Conservation (phyloP, 2,797 vertebrate species). For the Steatocranus sp. region DNA sequence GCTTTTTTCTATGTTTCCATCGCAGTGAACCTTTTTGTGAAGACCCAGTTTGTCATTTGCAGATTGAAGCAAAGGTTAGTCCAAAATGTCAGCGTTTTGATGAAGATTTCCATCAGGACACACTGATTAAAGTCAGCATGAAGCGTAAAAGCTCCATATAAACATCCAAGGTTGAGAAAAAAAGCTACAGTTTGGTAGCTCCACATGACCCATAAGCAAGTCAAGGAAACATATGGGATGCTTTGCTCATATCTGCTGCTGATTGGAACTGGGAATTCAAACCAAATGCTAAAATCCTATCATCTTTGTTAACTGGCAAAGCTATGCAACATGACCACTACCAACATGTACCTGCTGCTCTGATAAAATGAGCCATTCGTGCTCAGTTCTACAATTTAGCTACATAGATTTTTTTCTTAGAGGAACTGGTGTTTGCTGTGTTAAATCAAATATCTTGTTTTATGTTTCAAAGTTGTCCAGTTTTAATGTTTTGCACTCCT, state of each 20-base stretch:
- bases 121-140: neutral
- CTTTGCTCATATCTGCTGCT: conserved; percentile 7
- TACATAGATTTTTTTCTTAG: neutral
- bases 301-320: conserved; percentile 24
- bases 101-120: neutral
- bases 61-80: conserved; percentile 10
- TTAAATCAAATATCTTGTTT: conserved; percentile 36
- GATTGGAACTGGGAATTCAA: neutral
- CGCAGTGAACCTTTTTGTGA: neutral
- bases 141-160: neutral
- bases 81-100: neutral
- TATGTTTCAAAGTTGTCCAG: neutral
- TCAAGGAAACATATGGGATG: neutral
- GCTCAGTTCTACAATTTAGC: conserved; percentile 16
- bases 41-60: neutral
- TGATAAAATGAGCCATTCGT: conserved; percentile 30
- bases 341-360: conserved; percentile 16
- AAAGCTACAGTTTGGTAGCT: neutral
- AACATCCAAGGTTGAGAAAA: neutral
- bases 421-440: conserved; percentile 17
- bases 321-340: conserved; percentile 27
- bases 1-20: conserved; percentile 4
- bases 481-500: conserved; percentile 3
- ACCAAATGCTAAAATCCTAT: conserved; percentile 4
- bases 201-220: neutral